phyloP scores from a whole-genome alignment of 1,140 invertebrate genomes.

The Pemphigus obesinymphae region DNA sequence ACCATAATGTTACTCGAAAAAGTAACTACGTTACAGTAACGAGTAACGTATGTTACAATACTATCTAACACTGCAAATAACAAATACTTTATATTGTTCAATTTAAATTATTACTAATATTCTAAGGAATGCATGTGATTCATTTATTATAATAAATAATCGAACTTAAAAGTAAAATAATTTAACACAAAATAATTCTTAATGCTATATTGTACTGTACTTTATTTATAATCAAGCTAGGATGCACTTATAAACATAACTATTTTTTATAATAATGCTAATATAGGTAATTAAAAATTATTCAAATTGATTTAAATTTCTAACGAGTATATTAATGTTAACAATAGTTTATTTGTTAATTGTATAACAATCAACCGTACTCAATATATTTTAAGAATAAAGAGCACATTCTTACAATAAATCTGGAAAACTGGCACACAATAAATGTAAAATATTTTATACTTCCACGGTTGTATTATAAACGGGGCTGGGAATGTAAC shows the following conservation, averaged over 20 bases:
- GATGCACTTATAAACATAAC: background rate
- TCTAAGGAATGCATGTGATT: no score
- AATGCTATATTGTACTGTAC: constrained; percentile 24
- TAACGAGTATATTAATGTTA: background rate
- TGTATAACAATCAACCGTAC: background rate
- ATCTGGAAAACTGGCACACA: constrained; percentile 9
- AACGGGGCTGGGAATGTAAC: background rate
- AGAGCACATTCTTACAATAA: background rate
- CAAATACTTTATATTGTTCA: no score
- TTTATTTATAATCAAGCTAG: constrained; percentile 31
- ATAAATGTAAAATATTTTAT: background rate
- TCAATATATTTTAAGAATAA: constrained; percentile 10
- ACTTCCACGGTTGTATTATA: background rate
- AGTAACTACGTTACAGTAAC: no score
- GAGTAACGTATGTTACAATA: no score
- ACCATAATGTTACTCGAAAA: no score
- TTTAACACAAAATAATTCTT: background rate
- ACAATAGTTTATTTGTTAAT: background rate
- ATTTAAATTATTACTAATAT: no score
- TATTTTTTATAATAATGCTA: background rate
- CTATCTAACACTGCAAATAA: no score
- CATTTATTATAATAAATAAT: no score
- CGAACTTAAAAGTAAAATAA: background rate
- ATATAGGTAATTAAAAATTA: background rate
- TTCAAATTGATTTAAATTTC: background rate